Conservation (phyloP, 2,888 invertebrate genomes). For the Idaea biselata region DNA sequence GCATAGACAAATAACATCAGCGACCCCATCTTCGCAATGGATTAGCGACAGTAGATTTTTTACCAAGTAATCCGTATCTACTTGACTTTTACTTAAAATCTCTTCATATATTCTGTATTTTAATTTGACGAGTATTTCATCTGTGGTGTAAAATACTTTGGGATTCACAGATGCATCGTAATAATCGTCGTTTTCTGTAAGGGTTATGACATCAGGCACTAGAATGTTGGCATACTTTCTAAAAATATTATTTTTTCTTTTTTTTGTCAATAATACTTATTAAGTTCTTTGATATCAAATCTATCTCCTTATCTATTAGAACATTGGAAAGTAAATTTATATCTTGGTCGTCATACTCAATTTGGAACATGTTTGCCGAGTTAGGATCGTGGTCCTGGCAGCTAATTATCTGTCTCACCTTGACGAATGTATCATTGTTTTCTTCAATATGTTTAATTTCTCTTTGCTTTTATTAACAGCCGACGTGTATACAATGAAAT, state of each 20-base stretch:
- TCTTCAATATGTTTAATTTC: neutral
- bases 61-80: neutral
- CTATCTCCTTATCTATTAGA: neutral
- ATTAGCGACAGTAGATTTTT: neutral
- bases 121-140: neutral
- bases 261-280: neutral
- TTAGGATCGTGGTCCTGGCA: neutral
- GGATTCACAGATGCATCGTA: neutral
- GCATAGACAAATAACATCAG: too few relatives aligned
- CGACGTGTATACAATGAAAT: constrained; percentile 1
- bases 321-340: neutral
- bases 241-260: neutral
- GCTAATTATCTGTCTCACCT: neutral
- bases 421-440: neutral
- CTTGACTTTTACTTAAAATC: neutral
- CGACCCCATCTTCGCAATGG: too few relatives aligned
- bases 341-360: neutral
- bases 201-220: neutral
- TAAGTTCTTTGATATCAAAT: neutral
- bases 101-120: neutral
- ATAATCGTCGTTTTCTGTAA: neutral
- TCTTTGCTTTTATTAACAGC: neutral
- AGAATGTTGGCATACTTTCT: neutral
- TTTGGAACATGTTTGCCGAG: neutral
- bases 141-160: neutral